phyloP scores from a whole-genome alignment of 2,888 invertebrate genomes.

The Resseliella maxima region DNA sequence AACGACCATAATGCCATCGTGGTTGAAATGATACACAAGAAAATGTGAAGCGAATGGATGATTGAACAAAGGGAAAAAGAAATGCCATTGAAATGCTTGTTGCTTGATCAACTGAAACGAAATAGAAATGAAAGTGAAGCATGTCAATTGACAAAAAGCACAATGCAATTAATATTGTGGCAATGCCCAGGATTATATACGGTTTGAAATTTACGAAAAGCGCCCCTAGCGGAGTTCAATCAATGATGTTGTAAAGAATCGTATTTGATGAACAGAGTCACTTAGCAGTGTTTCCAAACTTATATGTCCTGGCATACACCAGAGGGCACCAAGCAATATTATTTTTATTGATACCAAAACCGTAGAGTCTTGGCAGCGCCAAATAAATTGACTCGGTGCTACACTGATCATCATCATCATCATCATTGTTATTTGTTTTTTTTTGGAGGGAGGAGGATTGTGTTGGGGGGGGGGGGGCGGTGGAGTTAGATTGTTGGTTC shows the following conservation, averaged over 20 bases:
- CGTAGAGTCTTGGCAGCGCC: no score
- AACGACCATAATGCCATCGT: neutral
- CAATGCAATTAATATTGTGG: conserved; percentile 16
- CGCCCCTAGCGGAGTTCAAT: no score
- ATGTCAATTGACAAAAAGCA: conserved; percentile 36
- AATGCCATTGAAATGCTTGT: neutral
- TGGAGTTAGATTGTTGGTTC: neutral
- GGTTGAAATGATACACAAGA: neutral
- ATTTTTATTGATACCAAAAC: no score
- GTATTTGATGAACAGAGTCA: no score
- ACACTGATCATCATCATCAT: no score
- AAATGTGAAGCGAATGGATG: neutral
- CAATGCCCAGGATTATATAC: no score
- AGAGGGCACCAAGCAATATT: no score
- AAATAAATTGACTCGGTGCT: neutral
- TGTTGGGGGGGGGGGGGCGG: neutral
- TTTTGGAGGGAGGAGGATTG: neutral
- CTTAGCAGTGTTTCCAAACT: no score
- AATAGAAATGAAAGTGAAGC: conserved; percentile 36
- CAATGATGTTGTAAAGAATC: no score
- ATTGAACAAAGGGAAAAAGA: neutral
- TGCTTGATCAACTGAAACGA: neutral
- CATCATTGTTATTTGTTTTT: neutral
- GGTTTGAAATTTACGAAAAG: no score
- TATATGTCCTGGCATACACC: no score